phyloP scores from a whole-genome alignment of 2,888 invertebrate genomes.

The Drosophila peninsularis region DNA sequence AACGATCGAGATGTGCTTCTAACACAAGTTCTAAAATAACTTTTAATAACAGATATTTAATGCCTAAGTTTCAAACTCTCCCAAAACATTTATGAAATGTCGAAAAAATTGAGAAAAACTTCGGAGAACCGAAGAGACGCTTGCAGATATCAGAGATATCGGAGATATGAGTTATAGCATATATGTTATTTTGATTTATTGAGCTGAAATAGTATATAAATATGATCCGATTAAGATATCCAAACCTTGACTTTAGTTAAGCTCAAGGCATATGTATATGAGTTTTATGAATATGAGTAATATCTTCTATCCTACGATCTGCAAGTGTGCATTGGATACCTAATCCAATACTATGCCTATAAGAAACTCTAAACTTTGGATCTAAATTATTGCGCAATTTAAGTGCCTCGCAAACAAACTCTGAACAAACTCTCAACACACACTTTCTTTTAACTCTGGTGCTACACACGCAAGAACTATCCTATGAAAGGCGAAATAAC shows the following conservation, averaged over 20 bases:
- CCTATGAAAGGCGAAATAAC: background rate
- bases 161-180: background rate
- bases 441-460: constrained; percentile 21
- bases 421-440: constrained; percentile 11
- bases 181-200: no score
- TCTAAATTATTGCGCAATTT: constrained; percentile 38
- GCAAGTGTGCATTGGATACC: background rate
- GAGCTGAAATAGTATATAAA: background rate
- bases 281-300: no score
- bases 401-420: constrained; percentile 70
- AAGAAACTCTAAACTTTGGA: constrained; percentile 4
- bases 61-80: background rate
- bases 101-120: background rate
- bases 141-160: constrained; percentile 3
- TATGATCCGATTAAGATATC: background rate
- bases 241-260: no score
- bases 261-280: no score
- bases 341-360: background rate
- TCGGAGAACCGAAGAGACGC: background rate
- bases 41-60: constrained; percentile 1
- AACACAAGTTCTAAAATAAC: background rate
- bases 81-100: background rate
- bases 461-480: constrained; percentile 16
- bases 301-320: background rate
- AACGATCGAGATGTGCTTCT: background rate